A percentile compares a stretch with the other conserved stretches of the same genome.
phyloP scores from a whole-genome alignment of 2,113 vertebrate genomes.

The Gymnogyps californianus region DNA sequence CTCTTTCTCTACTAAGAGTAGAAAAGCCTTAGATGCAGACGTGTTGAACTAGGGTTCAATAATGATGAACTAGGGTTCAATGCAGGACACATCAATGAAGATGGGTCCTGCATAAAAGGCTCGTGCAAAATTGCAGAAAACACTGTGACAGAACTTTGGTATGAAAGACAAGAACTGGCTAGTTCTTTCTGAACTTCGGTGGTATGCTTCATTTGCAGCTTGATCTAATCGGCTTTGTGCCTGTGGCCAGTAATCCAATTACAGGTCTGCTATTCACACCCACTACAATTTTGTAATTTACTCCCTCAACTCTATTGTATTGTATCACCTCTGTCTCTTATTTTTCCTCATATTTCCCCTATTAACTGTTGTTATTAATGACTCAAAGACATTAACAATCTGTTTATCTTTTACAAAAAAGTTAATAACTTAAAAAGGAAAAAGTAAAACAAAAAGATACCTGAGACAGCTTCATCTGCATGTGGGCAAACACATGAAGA shows the following conservation, averaged over 20 bases:
- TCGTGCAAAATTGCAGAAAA: not conserved
- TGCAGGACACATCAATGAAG: not conserved
- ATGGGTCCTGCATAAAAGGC: not conserved
- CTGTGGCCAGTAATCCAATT: not conserved
- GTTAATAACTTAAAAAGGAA: not conserved
- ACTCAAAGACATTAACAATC: not conserved
- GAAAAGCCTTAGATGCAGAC: not conserved
- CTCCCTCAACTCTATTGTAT: not conserved
- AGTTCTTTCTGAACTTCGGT: not conserved
- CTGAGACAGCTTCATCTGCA: conserved; percentile 99
- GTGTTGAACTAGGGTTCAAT: not conserved
- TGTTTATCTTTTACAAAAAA: not conserved
- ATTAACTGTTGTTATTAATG: not conserved
- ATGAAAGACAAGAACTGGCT: not conserved
- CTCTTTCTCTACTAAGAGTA: not conserved
- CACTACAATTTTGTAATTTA: not conserved
- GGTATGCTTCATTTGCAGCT: not conserved
- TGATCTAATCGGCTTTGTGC: not conserved
- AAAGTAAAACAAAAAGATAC: conserved; percentile 59
- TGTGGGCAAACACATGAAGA: conserved; percentile 95
- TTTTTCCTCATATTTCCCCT: not conserved
- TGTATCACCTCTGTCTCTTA: not conserved
- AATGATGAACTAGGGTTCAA: not conserved
- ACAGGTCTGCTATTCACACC: not conserved
- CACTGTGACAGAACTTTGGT: not conserved